phyloP scores from a whole-genome alignment of 2,797 vertebrate species.

The Momotus momota region DNA sequence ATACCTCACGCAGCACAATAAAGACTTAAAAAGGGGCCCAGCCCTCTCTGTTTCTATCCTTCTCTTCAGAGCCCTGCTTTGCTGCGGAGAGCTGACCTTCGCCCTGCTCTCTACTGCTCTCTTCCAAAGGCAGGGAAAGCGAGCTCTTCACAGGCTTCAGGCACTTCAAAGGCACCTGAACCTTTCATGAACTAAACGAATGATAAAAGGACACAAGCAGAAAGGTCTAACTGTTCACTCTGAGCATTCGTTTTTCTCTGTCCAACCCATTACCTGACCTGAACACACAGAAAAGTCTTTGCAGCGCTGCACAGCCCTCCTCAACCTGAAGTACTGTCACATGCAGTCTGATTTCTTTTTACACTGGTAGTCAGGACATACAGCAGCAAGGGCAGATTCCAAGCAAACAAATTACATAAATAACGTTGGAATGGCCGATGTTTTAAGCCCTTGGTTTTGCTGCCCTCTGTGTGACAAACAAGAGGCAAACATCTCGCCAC shows the following conservation, averaged over 20 bases:
- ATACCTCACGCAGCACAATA: not conserved
- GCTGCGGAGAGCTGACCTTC: not conserved
- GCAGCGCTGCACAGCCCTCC: not conserved
- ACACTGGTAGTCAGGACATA: not conserved
- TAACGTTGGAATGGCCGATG: not conserved
- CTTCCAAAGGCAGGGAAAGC: constrained; percentile 6
- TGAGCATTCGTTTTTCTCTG: not conserved
- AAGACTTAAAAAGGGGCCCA: not conserved
- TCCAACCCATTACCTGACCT: constrained; percentile 13
- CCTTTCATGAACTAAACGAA: constrained; percentile 49
- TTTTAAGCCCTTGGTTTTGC: not conserved
- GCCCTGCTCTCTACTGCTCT: not conserved
- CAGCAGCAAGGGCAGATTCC: not conserved
- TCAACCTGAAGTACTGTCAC: not conserved
- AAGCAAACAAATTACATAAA: not conserved
- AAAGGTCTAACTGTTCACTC: constrained; percentile 34
- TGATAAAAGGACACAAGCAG: constrained; percentile 37
- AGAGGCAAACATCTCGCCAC: not conserved
- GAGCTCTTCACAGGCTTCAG: not conserved
- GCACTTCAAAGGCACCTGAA: constrained; percentile 52
- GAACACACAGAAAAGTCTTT: not conserved
- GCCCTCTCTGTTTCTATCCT: constrained; percentile 2
- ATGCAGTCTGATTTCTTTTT: not conserved
- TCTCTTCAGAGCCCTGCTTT: not conserved
- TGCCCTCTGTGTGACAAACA: not conserved